Evolutionary conservation across 1,140 invertebrate species (phyloP).

Genomic region (Stegodyphus mimosarum): DNA sequence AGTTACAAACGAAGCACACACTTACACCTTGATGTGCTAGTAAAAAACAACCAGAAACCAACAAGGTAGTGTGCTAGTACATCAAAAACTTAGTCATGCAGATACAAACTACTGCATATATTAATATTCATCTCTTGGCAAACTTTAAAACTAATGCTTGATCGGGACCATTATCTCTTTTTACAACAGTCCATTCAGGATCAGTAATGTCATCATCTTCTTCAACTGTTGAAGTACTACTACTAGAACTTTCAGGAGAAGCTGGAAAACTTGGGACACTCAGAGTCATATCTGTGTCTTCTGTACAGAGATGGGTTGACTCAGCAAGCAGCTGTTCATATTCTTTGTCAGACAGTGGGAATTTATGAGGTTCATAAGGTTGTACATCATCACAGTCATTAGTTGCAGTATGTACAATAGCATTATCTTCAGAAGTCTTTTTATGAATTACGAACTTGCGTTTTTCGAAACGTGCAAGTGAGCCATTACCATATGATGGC

Average conservation of each 20-base stretch:
- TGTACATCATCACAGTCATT: slow-evolving; percentile 63
- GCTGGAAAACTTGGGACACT: slow-evolving; percentile 38
- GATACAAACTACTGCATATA: neutral
- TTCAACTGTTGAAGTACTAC: slow-evolving; percentile 1
- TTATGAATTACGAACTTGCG: neutral
- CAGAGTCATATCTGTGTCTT: slow-evolving; percentile 13
- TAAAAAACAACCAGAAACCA: neutral
- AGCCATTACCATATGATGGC: slow-evolving; percentile 73
- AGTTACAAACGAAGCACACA: too few relatives aligned
- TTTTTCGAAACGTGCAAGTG: slow-evolving; percentile 20
- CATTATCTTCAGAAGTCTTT: neutral
- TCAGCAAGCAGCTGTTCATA: slow-evolving; percentile 78
- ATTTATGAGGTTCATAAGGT: slow-evolving; percentile 80
- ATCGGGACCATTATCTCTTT: slow-evolving; percentile 1
- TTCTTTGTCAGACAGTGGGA: slow-evolving; percentile 79
- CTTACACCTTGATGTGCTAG: too few relatives aligned
- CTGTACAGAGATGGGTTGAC: slow-evolving; percentile 23
- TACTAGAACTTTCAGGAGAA: slow-evolving; percentile 9
- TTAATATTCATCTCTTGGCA: slow-evolving; percentile 32
- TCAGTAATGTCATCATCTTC: slow-evolving; percentile 32
- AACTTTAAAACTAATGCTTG: slow-evolving; percentile 27
- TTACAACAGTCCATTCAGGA: slow-evolving; percentile 44
- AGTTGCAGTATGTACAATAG: slow-evolving; percentile 17
- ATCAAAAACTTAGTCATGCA: neutral
- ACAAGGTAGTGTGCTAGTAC: neutral